Base-by-base conservation (phyloP, 2,888 invertebrate genomes). In the Protonemura montana region DNA sequence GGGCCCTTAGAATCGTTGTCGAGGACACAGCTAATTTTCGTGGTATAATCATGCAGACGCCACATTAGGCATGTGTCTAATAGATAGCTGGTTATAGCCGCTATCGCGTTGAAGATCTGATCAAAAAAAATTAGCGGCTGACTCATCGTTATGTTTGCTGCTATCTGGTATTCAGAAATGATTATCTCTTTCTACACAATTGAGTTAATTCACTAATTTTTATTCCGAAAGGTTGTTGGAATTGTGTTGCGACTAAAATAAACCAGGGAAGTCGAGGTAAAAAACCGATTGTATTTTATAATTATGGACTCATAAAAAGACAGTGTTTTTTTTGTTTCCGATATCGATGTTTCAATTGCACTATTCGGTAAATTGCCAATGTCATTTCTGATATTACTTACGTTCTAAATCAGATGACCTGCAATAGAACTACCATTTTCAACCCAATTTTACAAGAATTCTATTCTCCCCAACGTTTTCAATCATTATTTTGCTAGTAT, bases 1-100 rank as follows among this genome's bases (percentile, higher is more conserved):
- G 42, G 82, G 30, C 30, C 26, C 21, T 59, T 59, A 13, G 35
- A 35, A 35, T 35, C 3, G 35, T 35, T 35, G 81, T 7, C 30
- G 82, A 82, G 82, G 82, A 82, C 82, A 82, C 82, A 59, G 21
- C 13, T 59, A 16, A 21, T 59, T 2, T 10, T 28, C 78, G 2
- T 28, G 78, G 16, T 78, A 25, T 27, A 26, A 3, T 28, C 3
- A 78, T 28, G 27, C 3, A 26, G 13, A 26, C 16, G 13, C 59
- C 59, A n/a, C n/a, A n/a, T n/a, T n/a, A n/a, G n/a, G n/a, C n/a
- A 59, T 59, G 7, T 13, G 16, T 77, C 77, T 77, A 77, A 5
- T 21, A 26, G 29, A 5, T 28, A 21, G 27, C 26, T 28, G 16
- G 26, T 77, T n/a, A 25, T 2, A 7, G 77, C 13, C 21, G 59